Evolutionary conservation across 2,797 vertebrate genomes (phyloP).

Genomic region (Tangara arthus): DNA sequence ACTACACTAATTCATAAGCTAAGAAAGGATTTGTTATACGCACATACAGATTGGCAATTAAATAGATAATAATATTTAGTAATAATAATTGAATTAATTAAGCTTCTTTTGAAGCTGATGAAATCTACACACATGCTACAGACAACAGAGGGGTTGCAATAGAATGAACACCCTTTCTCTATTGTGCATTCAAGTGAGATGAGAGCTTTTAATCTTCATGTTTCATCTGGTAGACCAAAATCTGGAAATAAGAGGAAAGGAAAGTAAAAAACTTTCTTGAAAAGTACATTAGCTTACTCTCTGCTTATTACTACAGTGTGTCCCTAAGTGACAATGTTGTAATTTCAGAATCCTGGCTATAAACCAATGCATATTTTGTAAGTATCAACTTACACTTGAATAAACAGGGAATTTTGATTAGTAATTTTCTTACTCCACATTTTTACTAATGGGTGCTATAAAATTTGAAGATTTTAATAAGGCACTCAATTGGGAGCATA

Average conservation of each 20-base stretch:
- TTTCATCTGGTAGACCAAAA: background rate
- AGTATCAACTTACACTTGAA: constrained; percentile 60
- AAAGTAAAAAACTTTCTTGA: background rate
- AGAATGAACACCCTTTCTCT: background rate
- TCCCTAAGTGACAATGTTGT: constrained; percentile 6
- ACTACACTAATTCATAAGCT: constrained; percentile 38
- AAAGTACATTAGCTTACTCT: background rate
- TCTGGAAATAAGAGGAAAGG: background rate
- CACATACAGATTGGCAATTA: constrained; percentile 50
- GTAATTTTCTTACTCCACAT: constrained; percentile 58
- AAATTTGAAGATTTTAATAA: constrained; percentile 60
- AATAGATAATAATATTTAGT: constrained; percentile 56
- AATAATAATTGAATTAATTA: constrained; percentile 64
- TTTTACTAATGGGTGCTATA: constrained; percentile 59
- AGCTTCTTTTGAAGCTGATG: constrained; percentile 34
- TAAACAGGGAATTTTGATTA: constrained; percentile 49
- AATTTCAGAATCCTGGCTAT: constrained; percentile 32
- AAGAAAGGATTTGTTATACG: constrained; percentile 46
- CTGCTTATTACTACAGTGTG: background rate
- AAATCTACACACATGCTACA: background rate
- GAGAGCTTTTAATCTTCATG: background rate
- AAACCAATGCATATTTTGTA: constrained; percentile 39
- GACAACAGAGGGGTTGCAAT: background rate
- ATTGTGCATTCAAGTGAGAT: background rate
- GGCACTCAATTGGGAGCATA: constrained; percentile 39